Conservation (phyloP, 2,113 vertebrate species). For the Lepisosteus oculatus region DNA sequence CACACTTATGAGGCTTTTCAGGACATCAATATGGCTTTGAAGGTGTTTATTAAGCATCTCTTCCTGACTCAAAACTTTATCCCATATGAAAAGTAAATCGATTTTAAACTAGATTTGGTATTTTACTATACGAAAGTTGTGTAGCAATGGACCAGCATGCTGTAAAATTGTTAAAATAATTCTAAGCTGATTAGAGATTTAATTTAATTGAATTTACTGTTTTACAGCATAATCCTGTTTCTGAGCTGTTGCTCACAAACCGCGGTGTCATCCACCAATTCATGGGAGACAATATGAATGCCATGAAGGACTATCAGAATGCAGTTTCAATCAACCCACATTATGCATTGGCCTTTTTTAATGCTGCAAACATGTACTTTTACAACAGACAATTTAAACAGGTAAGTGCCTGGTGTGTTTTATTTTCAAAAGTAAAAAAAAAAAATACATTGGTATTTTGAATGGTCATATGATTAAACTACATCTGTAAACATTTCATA, state of each 20-base stretch:
- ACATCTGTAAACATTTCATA: too few relatives aligned
- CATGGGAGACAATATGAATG: constrained; percentile 61
- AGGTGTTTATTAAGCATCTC: constrained; percentile 49
- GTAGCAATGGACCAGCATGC: too few relatives aligned
- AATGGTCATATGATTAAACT: too few relatives aligned
- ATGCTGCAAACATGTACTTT: constrained; percentile 71
- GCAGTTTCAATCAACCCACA: constrained; percentile 61
- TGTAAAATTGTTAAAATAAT: too few relatives aligned
- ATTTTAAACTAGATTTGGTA: too few relatives aligned
- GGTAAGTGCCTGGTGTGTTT: constrained; percentile 42
- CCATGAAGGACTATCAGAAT: constrained; percentile 70
- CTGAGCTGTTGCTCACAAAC: constrained; percentile 63
- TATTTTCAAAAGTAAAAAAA: too few relatives aligned
- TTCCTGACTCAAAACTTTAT: background rate
- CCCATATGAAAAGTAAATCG: too few relatives aligned
- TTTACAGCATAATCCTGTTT: constrained; percentile 60
- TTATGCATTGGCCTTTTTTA: constrained; percentile 68
- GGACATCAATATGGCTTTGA: constrained; percentile 67
- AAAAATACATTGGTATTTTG: background rate
- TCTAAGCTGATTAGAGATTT: too few relatives aligned
- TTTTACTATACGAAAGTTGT: too few relatives aligned
- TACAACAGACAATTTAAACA: constrained; percentile 70
- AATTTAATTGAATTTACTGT: background rate
- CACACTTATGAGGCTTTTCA: constrained; percentile 69
- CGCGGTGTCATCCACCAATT: constrained; percentile 70